Evolutionary conservation across 2,113 vertebrate species (phyloP).

Genomic region (Balaenoptera acutorostrata): DNA sequence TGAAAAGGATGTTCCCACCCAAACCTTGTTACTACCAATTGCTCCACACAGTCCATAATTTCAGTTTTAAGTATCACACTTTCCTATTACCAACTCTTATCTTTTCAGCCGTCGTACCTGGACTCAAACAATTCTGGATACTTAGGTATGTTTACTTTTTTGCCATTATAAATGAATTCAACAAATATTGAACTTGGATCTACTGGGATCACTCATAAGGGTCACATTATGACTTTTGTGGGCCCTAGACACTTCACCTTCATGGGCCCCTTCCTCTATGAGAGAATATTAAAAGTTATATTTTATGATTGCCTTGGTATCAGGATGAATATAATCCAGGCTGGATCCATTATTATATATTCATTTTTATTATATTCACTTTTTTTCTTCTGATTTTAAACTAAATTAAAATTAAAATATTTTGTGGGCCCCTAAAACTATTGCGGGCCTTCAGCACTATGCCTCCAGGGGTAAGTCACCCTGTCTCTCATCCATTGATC

Average conservation of each 20-base stretch:
- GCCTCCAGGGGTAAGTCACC: background rate
- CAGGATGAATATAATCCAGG: background rate
- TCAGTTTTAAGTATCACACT: background rate
- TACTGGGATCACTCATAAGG: background rate
- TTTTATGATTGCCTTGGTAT: background rate
- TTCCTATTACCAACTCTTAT: background rate
- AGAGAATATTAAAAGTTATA: background rate
- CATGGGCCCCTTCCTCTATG: background rate
- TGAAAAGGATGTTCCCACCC: background rate
- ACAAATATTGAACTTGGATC: background rate
- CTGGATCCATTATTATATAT: background rate
- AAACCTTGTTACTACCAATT: background rate
- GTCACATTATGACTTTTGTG: background rate
- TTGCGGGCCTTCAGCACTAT: background rate
- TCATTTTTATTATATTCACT: background rate
- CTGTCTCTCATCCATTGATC: background rate
- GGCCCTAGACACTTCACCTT: background rate
- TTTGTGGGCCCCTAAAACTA: background rate
- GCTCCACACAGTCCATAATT: background rate
- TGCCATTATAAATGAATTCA: background rate
- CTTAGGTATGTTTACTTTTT: background rate
- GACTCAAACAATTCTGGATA: background rate
- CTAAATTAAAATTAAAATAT: background rate
- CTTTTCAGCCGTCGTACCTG: background rate
- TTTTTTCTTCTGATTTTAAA: slow-evolving; percentile 14